phyloP scores from a whole-genome alignment of 2,888 invertebrate genomes.

The Yponomeuta sedellus region DNA sequence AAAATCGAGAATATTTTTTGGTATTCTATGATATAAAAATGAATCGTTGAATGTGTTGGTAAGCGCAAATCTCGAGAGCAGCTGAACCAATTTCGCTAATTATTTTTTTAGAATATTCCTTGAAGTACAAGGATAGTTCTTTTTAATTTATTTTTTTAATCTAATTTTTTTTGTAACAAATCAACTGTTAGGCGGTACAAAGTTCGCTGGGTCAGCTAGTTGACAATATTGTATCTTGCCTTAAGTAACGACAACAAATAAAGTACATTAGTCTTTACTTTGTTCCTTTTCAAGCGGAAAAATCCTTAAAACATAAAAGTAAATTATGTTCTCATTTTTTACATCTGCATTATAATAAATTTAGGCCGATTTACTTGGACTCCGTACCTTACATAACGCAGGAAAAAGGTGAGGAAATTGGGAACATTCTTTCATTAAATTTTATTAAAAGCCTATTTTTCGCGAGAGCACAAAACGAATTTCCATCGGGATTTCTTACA shows the following conservation, averaged over 20 bases:
- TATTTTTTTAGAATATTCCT: too few relatives aligned
- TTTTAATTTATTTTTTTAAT: too few relatives aligned
- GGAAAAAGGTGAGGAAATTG: not conserved
- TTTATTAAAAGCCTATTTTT: conserved; percentile 10
- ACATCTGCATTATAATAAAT: not conserved
- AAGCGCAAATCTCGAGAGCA: too few relatives aligned
- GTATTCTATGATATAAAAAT: too few relatives aligned
- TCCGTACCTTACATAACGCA: not conserved
- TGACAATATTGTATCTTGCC: too few relatives aligned
- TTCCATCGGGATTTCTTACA: conserved; percentile 35
- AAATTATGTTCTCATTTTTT: not conserved
- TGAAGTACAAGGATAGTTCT: too few relatives aligned
- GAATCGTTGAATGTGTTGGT: too few relatives aligned
- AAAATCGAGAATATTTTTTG: too few relatives aligned
- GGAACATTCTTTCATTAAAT: not conserved
- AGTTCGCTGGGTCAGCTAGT: too few relatives aligned
- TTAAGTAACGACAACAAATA: conserved; percentile 15
- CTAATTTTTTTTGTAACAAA: too few relatives aligned
- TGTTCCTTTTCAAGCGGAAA: not conserved
- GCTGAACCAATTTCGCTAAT: too few relatives aligned
- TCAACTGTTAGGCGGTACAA: too few relatives aligned
- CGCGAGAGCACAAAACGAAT: conserved; percentile 38
- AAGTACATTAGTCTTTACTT: not conserved
- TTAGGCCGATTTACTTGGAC: not conserved
- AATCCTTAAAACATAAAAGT: not conserved